Base-by-base conservation (phyloP, 2,113 vertebrate species). In the Oriolus oriolus region DNA sequence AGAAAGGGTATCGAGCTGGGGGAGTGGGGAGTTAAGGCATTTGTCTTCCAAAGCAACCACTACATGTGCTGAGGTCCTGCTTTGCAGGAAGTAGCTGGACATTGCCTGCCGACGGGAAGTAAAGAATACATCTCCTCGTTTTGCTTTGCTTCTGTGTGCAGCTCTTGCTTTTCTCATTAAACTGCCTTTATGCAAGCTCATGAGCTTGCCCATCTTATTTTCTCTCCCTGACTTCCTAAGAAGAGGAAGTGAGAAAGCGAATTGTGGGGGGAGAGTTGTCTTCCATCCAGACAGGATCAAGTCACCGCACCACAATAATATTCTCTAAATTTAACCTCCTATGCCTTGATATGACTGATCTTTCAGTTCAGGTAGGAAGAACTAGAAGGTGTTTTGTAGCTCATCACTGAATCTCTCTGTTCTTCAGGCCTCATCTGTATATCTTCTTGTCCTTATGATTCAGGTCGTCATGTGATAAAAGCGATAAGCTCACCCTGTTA, bases 1-100 rank as follows among this genome's bases (percentile, higher is more conserved):
- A 75, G 66, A 44, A 53, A 61, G 12, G 18, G 3, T 5, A 1
- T 17, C 0, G 2, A 14, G 28, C 13, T 16, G 9, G 2, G 7
- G 15, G 3, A 19, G 7, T 10, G 3, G 7, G 8, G 6, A 33
- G 6, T 47, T 60, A 31, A 60, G 7, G 11, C 5, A 30, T 65
- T 65, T 77, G 7, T 57, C 21, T 79, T 83, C 41, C 24, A 7
- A 47, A 89, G 50, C 11, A 60, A 22, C 2, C 17, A 18, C 28
- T 37, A 8, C 13, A 7, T 30, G 7, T 73, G 18, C n/a, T 68
- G 39, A 71, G 20, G 20, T 61, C 27, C 23, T 73, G 47, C 21
- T 45, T 69, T 60, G 26, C 44, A 56, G 27, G 15, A 78, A 47
- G 56, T 13, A 16, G 17, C n/a, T 88, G 39, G 9, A 42, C 35